Conservation (phyloP, 2,888 invertebrate species). For the Aethes cnicana region DNA sequence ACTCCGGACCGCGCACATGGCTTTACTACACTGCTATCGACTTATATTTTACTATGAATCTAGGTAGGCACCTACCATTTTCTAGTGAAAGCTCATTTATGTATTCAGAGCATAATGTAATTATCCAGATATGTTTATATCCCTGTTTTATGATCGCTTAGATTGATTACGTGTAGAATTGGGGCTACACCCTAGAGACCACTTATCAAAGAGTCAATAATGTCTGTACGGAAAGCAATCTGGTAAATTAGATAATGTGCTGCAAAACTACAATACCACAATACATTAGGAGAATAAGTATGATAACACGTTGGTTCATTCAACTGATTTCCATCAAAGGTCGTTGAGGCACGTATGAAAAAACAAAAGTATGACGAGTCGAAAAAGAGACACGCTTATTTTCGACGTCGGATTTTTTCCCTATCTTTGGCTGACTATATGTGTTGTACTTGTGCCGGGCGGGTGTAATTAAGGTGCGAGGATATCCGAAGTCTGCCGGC, state of each 20-base stretch:
- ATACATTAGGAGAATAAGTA: neutral
- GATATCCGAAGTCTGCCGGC: slow-evolving; percentile 75
- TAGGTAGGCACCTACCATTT: no score
- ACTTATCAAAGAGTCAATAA: slow-evolving; percentile 12
- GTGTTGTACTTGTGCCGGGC: slow-evolving; percentile 57
- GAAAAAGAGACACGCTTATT: neutral
- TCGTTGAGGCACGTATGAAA: neutral
- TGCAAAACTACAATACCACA: slow-evolving; percentile 1
- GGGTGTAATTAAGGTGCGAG: slow-evolving; percentile 81
- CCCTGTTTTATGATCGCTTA: slow-evolving; percentile 11
- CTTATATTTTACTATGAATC: no score
- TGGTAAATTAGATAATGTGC: slow-evolving; percentile 1
- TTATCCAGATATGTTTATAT: neutral
- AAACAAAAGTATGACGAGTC: slow-evolving; percentile 1
- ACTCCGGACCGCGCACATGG: slow-evolving; percentile 39
- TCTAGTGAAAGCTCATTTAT: no score
- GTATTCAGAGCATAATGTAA: neutral
- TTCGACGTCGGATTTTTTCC: slow-evolving; percentile 20
- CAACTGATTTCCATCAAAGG: no score
- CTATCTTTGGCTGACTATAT: slow-evolving; percentile 26
- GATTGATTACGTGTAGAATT: slow-evolving; percentile 10
- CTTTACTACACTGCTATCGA: no score
- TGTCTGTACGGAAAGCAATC: slow-evolving; percentile 3
- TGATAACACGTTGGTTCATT: no score
- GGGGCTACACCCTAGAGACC: slow-evolving; percentile 1